phyloP scores from a whole-genome alignment of 2,113 vertebrate genomes.

The Semicossyphus pulcher region DNA sequence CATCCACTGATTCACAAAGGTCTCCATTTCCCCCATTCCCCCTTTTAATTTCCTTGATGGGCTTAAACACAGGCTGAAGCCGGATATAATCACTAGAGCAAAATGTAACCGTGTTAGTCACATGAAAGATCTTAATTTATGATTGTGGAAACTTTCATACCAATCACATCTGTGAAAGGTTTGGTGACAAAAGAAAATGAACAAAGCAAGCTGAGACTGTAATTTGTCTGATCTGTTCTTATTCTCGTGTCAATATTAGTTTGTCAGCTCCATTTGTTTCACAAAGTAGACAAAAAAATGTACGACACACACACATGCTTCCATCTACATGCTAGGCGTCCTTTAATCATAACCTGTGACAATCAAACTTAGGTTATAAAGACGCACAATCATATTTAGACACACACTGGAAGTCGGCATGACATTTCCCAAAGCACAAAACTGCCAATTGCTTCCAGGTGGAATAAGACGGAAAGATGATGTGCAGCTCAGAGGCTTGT shows the following conservation, averaged over 20 bases:
- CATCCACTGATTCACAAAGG: constrained; percentile 10
- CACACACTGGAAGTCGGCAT: constrained; percentile 11
- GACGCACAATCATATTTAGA: not conserved
- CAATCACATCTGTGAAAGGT: constrained; percentile 30
- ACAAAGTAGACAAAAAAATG: constrained; percentile 17
- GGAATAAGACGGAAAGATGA: constrained; percentile 19
- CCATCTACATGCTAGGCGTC: constrained; percentile 4
- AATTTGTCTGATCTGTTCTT: constrained; percentile 56
- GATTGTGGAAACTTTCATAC: constrained; percentile 20
- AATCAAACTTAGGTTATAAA: constrained; percentile 43
- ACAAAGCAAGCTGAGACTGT: constrained; percentile 64
- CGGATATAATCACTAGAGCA: not conserved
- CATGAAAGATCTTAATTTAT: constrained; percentile 11
- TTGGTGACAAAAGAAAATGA: constrained; percentile 35
- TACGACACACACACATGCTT: not conserved
- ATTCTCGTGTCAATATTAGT: constrained; percentile 42
- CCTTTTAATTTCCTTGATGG: constrained; percentile 54
- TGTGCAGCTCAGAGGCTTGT: constrained; percentile 8
- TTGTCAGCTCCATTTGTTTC: constrained; percentile 64
- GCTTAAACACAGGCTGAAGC: not conserved
- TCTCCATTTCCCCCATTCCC: not conserved
- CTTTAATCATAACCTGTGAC: constrained; percentile 51
- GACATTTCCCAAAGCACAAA: constrained; percentile 5
- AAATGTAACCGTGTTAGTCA: constrained; percentile 12
- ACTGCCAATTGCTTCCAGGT: constrained; percentile 33